Base-by-base conservation (phyloP, 2,113 vertebrate species). In the Anolis carolinensis region DNA sequence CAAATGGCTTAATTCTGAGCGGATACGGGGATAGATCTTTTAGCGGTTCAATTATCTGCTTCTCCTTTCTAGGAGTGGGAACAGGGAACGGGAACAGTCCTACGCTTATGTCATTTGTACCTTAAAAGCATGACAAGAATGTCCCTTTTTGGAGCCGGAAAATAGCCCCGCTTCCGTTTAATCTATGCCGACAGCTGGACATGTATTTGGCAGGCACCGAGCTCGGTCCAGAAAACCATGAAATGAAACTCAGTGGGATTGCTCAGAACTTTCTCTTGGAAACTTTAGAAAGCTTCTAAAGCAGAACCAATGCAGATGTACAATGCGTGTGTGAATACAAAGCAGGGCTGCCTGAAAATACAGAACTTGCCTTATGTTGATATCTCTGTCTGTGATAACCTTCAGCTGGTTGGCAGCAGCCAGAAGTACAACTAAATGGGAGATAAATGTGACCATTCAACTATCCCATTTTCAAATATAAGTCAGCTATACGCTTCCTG, bases 21-120 rank as follows among this genome's bases (percentile, higher is more conserved):
- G 81, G 70, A 32, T 70, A 23, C 84, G 82, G 67, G 90, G 94
- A 86, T 82, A 72, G 86, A 86, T 92, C 92, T 93, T 74, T 86
- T 92, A 90, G 82, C 83, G 90, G 91, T 95, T 94, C 89, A 86
- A 81, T 95, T 90, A 88, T 50, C 74, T 86, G 75, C 79, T 68
- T 88, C 86, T 89, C 52, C 81, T 93, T 78, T 80, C 90, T 87
- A 87, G 44, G 73, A 91, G 62, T 30, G 83, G 62, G 91, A 90
- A 90, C 81, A 73, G 18, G 50, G 70, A 91, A 65, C 25, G 83
- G 68, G 91, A 90, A 90, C 78, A 73, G 18, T 52, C 81, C 84
- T 2, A 0, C 44, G 32, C 32, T 30, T 39, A n/a, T 27, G 44
- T 27, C 70, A 90, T 91, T 74, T 87, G 86, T 86, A 75, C 82